phyloP scores from a whole-genome alignment of 2,113 vertebrate genomes.

The Cryptotis parvus region DNA sequence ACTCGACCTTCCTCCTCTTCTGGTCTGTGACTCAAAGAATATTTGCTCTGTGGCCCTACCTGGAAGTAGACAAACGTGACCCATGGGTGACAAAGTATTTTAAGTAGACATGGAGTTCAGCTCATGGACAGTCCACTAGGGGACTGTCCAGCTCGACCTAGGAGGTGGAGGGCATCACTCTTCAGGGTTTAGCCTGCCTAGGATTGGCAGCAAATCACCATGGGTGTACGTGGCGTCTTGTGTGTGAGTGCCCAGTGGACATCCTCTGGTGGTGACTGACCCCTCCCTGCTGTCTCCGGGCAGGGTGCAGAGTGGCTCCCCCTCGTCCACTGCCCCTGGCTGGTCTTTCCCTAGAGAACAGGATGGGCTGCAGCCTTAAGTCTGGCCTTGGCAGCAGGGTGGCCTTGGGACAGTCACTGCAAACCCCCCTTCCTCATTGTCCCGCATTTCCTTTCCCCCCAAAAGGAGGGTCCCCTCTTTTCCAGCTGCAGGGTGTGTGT shows the following conservation, averaged over 20 bases:
- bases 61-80: not conserved
- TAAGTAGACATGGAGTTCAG: no score
- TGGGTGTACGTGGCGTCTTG: no score
- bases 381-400: not conserved
- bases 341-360: no score
- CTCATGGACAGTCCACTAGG: no score
- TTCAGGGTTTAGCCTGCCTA: not conserved
- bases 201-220: no score
- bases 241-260: not conserved
- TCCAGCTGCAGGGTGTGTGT: not conserved
- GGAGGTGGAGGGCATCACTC: not conserved
- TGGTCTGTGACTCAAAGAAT: not conserved
- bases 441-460: slow-evolving; percentile 1
- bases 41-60: not conserved
- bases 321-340: no score
- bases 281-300: no score
- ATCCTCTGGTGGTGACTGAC: no score
- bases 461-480: not conserved
- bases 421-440: not conserved
- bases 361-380: not conserved
- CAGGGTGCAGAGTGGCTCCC: no score
- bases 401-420: not conserved
- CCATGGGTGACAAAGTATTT: not conserved
- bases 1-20: not conserved
- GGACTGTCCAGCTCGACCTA: no score